Percentiles rank a stretch among this genome's conserved stretches.
Conservation (phyloP, 1,140 invertebrate species). For the Oryctes rhinoceros region DNA sequence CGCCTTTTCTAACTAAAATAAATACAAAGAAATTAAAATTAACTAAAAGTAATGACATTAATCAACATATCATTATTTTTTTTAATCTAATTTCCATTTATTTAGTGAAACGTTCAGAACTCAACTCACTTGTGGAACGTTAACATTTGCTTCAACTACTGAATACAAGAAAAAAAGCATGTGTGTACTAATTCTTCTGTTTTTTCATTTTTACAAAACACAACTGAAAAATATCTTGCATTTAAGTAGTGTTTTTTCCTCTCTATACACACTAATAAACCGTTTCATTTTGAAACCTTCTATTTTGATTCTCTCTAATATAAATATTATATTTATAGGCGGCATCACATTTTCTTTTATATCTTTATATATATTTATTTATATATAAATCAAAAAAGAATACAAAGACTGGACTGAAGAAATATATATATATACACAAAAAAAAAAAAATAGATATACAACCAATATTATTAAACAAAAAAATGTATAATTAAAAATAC, state of each 20-base stretch:
- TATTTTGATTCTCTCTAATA: slow-evolving; percentile 41
- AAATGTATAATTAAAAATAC: slow-evolving; percentile 34
- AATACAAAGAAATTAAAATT: too few species aligned
- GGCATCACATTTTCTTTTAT: slow-evolving; percentile 42
- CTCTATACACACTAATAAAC: slow-evolving; percentile 47
- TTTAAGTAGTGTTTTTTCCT: slow-evolving; percentile 44
- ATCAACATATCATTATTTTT: not conserved
- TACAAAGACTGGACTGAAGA: slow-evolving; percentile 42
- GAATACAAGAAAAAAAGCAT: slow-evolving; percentile 49
- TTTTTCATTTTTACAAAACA: slow-evolving; percentile 45
- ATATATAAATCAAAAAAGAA: slow-evolving; percentile 43
- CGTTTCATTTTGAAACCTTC: slow-evolving; percentile 48
- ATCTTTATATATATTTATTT: slow-evolving; percentile 41
- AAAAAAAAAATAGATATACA: slow-evolving; percentile 36
- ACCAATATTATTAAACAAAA: slow-evolving; percentile 36
- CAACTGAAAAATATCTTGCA: slow-evolving; percentile 45
- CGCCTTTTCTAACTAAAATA: too few species aligned
- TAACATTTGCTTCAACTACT: slow-evolving; percentile 34
- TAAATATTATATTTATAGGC: slow-evolving; percentile 38
- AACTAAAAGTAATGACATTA: not conserved
- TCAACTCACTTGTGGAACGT: slow-evolving; percentile 41
- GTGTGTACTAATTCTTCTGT: slow-evolving; percentile 46
- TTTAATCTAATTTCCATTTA: not conserved
- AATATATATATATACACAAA: slow-evolving; percentile 19
- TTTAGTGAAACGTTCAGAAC: not conserved